These are phyloP conservation scores for Ptychadena robeensis DNA, from an alignment of 2,797 vertebrate genomes.

Conservation along the genomic window DNA sequence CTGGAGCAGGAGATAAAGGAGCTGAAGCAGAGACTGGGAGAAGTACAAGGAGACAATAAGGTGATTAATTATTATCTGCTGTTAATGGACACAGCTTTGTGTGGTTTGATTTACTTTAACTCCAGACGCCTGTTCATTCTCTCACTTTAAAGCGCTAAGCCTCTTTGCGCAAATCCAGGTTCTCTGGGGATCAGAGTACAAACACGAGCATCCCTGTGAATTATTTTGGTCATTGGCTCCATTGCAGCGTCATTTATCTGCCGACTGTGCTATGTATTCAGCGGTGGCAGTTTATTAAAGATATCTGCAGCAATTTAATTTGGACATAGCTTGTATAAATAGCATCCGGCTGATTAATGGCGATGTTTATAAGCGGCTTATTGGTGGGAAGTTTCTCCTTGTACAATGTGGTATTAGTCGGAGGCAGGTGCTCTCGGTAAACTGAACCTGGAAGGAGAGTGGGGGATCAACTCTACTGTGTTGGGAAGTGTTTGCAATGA, in stretches of 20 bases:
- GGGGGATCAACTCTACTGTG: no score
- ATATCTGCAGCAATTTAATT: background rate
- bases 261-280: background rate
- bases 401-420: background rate
- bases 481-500: no score
- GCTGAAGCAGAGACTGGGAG: slow-evolving; percentile 88
- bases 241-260: slow-evolving; percentile 5
- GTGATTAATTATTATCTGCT: slow-evolving; percentile 70
- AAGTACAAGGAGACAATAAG: slow-evolving; percentile 98
- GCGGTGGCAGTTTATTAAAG: slow-evolving; percentile 2
- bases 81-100: slow-evolving; percentile 22
- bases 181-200: slow-evolving; percentile 2
- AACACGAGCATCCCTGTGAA: background rate
- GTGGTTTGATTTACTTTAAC: background rate
- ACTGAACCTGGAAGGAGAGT: no score
- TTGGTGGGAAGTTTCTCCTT: background rate
- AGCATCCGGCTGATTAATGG: background rate
- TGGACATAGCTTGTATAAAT: background rate
- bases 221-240: background rate
- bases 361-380: background rate
- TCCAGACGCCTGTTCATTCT: background rate
- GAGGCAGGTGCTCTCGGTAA: background rate
- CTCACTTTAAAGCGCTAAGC: slow-evolving; percentile 15
- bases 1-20: slow-evolving; percentile 92
- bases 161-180: slow-evolving; percentile 16